Evolutionary conservation across 2,888 invertebrate genomes (phyloP), one percentile per base, ranked within the genome.

Genomic region (Notodonta ziczac): DNA sequence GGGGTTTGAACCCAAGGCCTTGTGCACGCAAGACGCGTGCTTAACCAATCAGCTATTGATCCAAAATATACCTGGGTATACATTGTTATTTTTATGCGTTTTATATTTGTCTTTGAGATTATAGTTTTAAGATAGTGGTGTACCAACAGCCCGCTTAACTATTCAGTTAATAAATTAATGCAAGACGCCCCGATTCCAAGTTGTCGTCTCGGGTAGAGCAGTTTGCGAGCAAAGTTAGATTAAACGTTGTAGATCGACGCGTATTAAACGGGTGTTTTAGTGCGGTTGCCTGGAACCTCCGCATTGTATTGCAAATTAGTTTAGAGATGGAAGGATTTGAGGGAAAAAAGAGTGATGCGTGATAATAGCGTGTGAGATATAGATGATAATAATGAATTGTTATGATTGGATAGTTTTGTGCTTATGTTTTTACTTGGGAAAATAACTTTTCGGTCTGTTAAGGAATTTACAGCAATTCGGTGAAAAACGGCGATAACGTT

Each of bases 261-360:
- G 83, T 82, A 76, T 80, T 79, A 79, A 84, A 76, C 81, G 75
- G 75, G 69, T 76, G 80, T 80, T 85, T 81, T 83, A 84, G 78
- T 85, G 78, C 78, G 74, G 81, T 78, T 76, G 73, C 63, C 70
- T 61, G 67, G 70, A 73, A 65, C 66, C 65, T 65, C 74, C 74
- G 88, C 85, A 87, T 89, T 89, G 87, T 88, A 86, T 82, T 86
- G 82, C 80, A 86, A 86, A 89, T 88, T 87, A 87, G 84, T 85
- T 86, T 75, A 62, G 67, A 9, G 60, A 60, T 51, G 59, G 65
- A 66, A 67, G 67, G 69, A 24, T 52, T 16, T 16, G 9, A 9
- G 7, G 9, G 7, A 51, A 16, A 9, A 51, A 7, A 9, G 1
- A 5, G 14, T 48, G 14, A n/a, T 51, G 51, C 5, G n/a, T n/a